Base-by-base conservation (phyloP, 1,140 invertebrate species). In the Heliconius melpomene region DNA sequence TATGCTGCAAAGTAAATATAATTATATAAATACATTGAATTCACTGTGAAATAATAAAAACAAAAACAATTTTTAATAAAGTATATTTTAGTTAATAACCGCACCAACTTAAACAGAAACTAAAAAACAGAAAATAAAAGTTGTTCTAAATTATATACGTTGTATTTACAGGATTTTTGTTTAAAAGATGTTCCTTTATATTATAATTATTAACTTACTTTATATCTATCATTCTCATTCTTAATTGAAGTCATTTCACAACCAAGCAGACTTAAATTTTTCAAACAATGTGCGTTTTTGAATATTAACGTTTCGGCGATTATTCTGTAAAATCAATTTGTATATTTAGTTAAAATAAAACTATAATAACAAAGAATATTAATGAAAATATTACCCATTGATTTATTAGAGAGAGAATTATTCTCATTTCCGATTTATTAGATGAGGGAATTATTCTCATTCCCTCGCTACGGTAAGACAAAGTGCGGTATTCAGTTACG, bases 221-320 rank as follows among this genome's bases (percentile, higher is more conserved):
- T 81, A 52, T 85, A 87, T 79, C 77, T 86, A 9, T 89, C 90
- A 20, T 87, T 84, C 20, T 90, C 86, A 72, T 84, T 86, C n/a
- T 87, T 87, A 1, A 82, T 83, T 2, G 81, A 74, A 23, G 82
- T 84, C 84, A 92, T 81, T 50, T 87, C 86, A 79, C 90, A 93
- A 50, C 90, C 90, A 71, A 92, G 70, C 29, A 90, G 66, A 3
- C 81, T 80, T 3, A 92, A 75, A 46, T 81, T 88, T 70, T 88
- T 73, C 18, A 93, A 76, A 23, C 75, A 82, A 26, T 87, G 85
- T 18, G 80, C 40, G 78, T 93, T 87, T 81, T 90, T 91, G 77
- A 84, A 88, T 40, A 92, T 46, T 73, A 91, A 80, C 72, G 86
- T 90, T 81, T 93, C 91, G n/a, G 84, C 86, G 72, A 88, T 82